Base-by-base conservation (phyloP, 2,797 vertebrate species). In the Rhinoraja longicauda region DNA sequence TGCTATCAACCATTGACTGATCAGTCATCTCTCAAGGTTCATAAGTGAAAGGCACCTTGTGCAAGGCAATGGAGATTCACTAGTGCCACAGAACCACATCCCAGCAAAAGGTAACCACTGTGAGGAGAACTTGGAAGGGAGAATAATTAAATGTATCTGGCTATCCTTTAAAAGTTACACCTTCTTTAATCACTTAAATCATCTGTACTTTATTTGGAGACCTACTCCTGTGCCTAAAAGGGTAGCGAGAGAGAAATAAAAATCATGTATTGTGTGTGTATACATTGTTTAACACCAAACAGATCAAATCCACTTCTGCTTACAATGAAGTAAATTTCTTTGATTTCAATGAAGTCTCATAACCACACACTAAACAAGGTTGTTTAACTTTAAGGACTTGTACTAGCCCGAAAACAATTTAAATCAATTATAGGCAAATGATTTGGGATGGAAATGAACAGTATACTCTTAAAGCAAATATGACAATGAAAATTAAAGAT, bases 61-160 rank as follows among this genome's bases (percentile, higher is more conserved):
- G 53, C 0, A 53, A 29, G 57, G 82, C 59, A 84, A 26, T 86
- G 26, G 13, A 1, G 26, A 29, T 59, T n/a, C 53, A 53, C 82
- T 62, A 86, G 59, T 86, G 82, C 12, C 29, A 2, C n/a, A 26
- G 81, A 59, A 86, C 29, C 82, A 86, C 15, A 59, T 13, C 82
- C 82, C 45, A 82, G 79, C 79, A 57, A 82, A 82, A 82, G 82
- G 45, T 82, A 82, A 82, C 24, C 2, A 24, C 79, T 45, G 86
- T 86, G 26, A n/a, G 53, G 82, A 53, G 82, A 86, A 29, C 24
- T n/a, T 86, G 57, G 81, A 62, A 84, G 5, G 84, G 84, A n/a
- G 57, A 88, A 64, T 0, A 59, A 62, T 82, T 88, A 88, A 86
- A 86, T n/a, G 29, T 0, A n/a, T 6, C 26, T 84, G 29, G 81